These are phyloP conservation scores for Heterodera schachtii DNA, from an alignment of 1,140 invertebrate genomes.

Conservation along the genomic window DNA sequence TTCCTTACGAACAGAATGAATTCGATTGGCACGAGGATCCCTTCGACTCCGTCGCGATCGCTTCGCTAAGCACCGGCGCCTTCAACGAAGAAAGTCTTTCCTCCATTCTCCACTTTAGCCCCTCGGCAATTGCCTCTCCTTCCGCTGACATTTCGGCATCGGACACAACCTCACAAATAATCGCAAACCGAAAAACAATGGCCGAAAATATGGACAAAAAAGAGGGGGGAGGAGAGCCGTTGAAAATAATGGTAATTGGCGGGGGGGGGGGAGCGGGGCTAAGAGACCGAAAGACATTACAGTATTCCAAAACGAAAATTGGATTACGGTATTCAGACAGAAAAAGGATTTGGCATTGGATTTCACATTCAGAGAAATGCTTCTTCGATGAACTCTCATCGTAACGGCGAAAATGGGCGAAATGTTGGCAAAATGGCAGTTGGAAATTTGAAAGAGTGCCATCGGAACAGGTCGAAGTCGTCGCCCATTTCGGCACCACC, in stretches of 20 bases:
- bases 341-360: background rate
- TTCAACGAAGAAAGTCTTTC: constrained; percentile 56
- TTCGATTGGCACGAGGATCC: background rate
- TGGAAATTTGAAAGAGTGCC: background rate
- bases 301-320: too few species aligned
- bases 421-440: background rate
- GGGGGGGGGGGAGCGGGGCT: too few species aligned
- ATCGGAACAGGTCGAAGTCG: background rate
- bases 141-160: constrained; percentile 27
- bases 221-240: background rate
- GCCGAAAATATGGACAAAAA: background rate
- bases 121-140: constrained; percentile 20
- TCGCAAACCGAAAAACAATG: constrained; percentile 5
- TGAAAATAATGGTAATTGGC: background rate
- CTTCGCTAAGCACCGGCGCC: constrained; percentile 39
- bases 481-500: too few species aligned
- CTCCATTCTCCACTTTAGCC: constrained; percentile 53
- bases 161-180: constrained; percentile 35
- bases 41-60: constrained; percentile 11
- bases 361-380: constrained; percentile 8
- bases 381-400: background rate
- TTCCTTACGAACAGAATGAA: background rate
- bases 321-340: too few species aligned
- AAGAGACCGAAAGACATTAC: too few species aligned
- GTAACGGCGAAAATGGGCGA: background rate